Evolutionary conservation across 2,797 vertebrate genomes (phyloP).

Genomic region (Brachyrhaphis roseni): DNA sequence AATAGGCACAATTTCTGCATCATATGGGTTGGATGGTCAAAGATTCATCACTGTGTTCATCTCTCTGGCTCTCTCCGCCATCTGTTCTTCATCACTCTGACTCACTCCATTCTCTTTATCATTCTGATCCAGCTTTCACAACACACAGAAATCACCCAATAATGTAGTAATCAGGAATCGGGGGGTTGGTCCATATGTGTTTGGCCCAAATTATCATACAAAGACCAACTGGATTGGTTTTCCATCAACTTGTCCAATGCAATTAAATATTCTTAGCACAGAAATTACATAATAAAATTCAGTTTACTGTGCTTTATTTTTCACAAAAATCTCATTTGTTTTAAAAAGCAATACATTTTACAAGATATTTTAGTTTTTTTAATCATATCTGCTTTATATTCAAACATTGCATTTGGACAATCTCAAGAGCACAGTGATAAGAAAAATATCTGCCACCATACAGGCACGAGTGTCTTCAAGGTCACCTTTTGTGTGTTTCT

Average conservation of each 20-base stretch:
- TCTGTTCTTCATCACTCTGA: neutral
- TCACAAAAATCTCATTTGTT: neutral
- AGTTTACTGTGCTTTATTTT: neutral
- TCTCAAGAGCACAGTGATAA: neutral
- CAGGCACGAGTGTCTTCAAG: neutral
- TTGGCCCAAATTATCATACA: neutral
- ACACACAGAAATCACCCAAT: neutral
- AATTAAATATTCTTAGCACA: neutral
- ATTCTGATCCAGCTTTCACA: neutral
- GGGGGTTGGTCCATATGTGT: neutral
- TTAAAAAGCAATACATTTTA: neutral
- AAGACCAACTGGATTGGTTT: neutral
- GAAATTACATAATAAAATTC: neutral
- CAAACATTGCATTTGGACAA: neutral
- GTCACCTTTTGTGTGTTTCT: neutral
- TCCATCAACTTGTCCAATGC: neutral
- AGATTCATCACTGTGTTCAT: neutral
- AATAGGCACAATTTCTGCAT: neutral
- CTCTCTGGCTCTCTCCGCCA: neutral
- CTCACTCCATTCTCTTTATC: neutral
- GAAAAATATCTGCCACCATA: neutral
- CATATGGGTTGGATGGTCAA: neutral
- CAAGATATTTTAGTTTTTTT: neutral
- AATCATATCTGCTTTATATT: neutral
- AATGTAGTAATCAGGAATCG: neutral